phyloP scores from a whole-genome alignment of 2,888 invertebrate genomes.

The Rotaria magnacalcarata region DNA sequence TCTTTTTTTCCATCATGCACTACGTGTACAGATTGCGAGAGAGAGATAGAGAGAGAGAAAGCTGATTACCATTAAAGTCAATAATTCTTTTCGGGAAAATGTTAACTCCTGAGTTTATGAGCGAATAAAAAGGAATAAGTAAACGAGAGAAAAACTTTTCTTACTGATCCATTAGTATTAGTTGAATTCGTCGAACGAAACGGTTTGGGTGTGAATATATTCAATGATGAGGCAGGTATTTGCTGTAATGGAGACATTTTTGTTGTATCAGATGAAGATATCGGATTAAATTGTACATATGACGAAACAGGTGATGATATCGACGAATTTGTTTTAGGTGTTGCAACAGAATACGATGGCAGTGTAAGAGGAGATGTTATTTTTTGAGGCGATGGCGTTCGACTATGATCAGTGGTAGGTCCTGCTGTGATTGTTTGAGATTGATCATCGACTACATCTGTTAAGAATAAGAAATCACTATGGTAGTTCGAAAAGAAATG shows the following conservation, averaged over 20 bases:
- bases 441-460: not conserved
- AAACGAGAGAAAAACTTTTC: not conserved
- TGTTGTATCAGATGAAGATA: not conserved
- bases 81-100: conserved; percentile 28
- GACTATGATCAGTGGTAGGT: conserved; percentile 11
- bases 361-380: not conserved
- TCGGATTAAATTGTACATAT: not conserved
- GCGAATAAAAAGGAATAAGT: not conserved
- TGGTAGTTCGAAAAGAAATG: no score
- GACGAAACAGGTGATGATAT: not conserved
- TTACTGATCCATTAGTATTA: not conserved
- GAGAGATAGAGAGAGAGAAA: not conserved
- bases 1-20: not conserved
- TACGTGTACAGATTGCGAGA: not conserved
- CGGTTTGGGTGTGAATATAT: conserved; percentile 23
- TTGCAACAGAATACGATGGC: not conserved
- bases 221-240: not conserved
- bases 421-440: not conserved
- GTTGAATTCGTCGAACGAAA: not conserved
- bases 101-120: not conserved
- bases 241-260: not conserved
- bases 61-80: not conserved
- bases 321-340: not conserved
- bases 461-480: not conserved
- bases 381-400: conserved; percentile 19